Evolutionary conservation across 1,140 invertebrate genomes (phyloP).

Genomic region (Littorina saxatilis): DNA sequence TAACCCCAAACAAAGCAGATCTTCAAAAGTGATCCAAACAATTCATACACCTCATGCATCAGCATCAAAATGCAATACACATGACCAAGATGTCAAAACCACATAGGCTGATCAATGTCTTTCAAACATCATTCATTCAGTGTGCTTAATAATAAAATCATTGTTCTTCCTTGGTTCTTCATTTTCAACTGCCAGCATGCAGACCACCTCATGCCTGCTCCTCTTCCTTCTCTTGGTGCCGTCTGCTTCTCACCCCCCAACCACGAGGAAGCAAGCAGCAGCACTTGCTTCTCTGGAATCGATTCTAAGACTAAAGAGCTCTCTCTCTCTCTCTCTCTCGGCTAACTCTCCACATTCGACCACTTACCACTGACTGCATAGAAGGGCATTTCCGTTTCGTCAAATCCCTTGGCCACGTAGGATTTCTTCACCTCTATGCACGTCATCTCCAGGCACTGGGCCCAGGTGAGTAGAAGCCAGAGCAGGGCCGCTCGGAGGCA

Average conservation of each 20-base stretch:
- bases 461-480: slow-evolving; percentile 47
- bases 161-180: too few species aligned
- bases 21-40: too few species aligned
- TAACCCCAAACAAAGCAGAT: too few species aligned
- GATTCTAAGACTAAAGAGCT: too few species aligned
- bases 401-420: slow-evolving; percentile 40
- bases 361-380: slow-evolving; percentile 31
- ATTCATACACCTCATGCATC: too few species aligned
- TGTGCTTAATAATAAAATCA: too few species aligned
- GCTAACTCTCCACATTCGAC: slow-evolving; percentile 21
- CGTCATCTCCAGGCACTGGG: slow-evolving; percentile 52
- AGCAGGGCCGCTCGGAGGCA: slow-evolving; percentile 38
- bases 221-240: slow-evolving; percentile 19
- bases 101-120: too few species aligned
- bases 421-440: slow-evolving; percentile 58
- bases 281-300: slow-evolving; percentile 27
- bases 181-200: too few species aligned
- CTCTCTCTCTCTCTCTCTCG: too few species aligned
- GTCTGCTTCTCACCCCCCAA: slow-evolving; percentile 14
- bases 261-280: slow-evolving; percentile 10
- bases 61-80: too few species aligned
- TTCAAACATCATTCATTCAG: too few species aligned
- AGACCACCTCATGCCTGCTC: not conserved
- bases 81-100: too few species aligned
- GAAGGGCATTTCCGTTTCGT: slow-evolving; percentile 32